Evolutionary conservation across 2,797 vertebrate species (phyloP).

Genomic region (Craterocephalus amniculus): DNA sequence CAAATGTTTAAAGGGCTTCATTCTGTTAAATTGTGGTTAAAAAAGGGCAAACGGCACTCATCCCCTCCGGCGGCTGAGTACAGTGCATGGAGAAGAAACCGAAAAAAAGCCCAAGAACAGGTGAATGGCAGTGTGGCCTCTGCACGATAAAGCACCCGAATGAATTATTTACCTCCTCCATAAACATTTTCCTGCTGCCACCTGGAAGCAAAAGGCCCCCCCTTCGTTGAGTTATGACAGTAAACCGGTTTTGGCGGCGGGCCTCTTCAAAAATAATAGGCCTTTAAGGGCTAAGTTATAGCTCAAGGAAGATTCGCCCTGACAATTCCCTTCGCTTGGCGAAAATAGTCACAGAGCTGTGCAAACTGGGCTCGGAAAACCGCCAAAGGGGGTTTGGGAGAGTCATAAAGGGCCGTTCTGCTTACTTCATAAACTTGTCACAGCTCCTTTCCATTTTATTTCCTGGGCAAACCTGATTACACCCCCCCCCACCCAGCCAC

Average conservation of each 20-base stretch:
- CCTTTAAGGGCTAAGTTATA: conserved; percentile 69
- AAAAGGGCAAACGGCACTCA: conserved; percentile 50
- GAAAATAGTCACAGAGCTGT: neutral
- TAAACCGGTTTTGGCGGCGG: conserved; percentile 58
- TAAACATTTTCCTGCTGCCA: conserved; percentile 58
- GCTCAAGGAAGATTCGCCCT: conserved; percentile 53
- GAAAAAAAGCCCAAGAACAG: conserved; percentile 11
- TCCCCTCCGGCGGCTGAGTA: conserved; percentile 6
- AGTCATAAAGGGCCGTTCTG: conserved; percentile 91
- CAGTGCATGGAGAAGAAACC: conserved; percentile 11
- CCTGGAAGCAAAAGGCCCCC: conserved; percentile 47
- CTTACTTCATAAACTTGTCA: conserved; percentile 97
- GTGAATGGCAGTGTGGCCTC: conserved; percentile 53
- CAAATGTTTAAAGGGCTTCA: conserved; percentile 39
- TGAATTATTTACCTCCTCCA: conserved; percentile 69
- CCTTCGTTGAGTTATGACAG: conserved; percentile 66
- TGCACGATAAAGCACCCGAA: conserved; percentile 38
- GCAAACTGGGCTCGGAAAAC: conserved; percentile 29
- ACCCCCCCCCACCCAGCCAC: conserved; percentile 76
- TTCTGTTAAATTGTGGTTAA: conserved; percentile 51
- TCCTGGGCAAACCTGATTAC: conserved; percentile 90
- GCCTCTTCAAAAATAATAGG: conserved; percentile 69
- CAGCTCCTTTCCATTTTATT: conserved; percentile 90
- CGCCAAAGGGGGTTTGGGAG: conserved; percentile 53
- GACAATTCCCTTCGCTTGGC: conserved; percentile 61